Percentiles rank a stretch among this genome's conserved stretches.
Evolutionary conservation across 92 coral and sea anemone species (phyloP).

Genomic region (Epizoanthus ramosus): DNA sequence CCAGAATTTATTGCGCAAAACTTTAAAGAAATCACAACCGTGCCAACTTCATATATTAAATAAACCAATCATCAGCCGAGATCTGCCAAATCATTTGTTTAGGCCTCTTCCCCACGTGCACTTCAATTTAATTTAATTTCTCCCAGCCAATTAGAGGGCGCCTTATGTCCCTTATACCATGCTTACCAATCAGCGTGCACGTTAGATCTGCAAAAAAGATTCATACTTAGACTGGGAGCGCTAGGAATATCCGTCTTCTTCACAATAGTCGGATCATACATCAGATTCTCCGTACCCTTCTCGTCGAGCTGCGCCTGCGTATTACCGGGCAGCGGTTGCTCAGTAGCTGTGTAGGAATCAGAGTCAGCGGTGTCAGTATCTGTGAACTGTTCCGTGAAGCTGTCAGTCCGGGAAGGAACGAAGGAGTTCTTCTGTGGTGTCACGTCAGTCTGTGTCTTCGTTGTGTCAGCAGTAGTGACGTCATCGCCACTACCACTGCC

Average conservation of each 20-base stretch:
- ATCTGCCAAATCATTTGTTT: neutral
- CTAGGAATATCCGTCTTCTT: slow-evolving; percentile 81
- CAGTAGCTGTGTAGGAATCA: slow-evolving; percentile 43
- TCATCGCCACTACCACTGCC: slow-evolving; percentile 52
- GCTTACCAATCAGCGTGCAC: slow-evolving; percentile 31
- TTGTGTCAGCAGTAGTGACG: slow-evolving; percentile 20
- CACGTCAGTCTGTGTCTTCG: slow-evolving; percentile 21
- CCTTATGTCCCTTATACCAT: neutral
- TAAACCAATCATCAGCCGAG: neutral
- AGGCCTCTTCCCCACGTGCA: neutral
- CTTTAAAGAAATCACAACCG: too few species aligned
- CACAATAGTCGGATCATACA: slow-evolving; percentile 92
- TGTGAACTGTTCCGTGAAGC: slow-evolving; percentile 41
- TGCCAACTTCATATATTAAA: neutral
- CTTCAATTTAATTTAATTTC: neutral
- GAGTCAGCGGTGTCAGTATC: slow-evolving; percentile 40
- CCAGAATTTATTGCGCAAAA: too few species aligned
- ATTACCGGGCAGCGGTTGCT: slow-evolving; percentile 28
- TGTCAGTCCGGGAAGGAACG: slow-evolving; percentile 38
- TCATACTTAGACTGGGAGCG: slow-evolving; percentile 59
- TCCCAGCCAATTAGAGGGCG: neutral
- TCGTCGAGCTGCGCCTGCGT: slow-evolving; percentile 23
- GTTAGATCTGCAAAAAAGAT: slow-evolving; percentile 17
- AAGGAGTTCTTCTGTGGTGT: slow-evolving; percentile 42
- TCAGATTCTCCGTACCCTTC: slow-evolving; percentile 63